Percentiles rank a stretch among this genome's conserved stretches.
Conservation (phyloP, 2,888 invertebrate species). For the Cataglyphis albicans region DNA sequence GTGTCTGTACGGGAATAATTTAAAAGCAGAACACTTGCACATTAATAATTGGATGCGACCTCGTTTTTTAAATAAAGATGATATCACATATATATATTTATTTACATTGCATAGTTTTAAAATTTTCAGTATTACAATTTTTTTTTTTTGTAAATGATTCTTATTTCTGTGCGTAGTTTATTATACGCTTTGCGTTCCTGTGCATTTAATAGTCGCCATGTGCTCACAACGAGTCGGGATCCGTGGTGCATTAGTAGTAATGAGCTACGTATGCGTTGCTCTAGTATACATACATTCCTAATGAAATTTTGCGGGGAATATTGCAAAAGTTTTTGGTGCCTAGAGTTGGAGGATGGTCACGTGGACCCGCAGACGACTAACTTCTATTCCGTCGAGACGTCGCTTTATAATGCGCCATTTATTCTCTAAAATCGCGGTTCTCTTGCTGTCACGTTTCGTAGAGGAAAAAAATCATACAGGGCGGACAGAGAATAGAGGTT, state of each 20-base stretch:
- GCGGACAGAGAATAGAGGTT: constrained; percentile 37
- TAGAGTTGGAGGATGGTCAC: constrained; percentile 48
- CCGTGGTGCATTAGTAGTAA: constrained; percentile 52
- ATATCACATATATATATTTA: background rate
- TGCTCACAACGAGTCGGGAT: background rate
- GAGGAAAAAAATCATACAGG: background rate
- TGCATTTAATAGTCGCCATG: background rate
- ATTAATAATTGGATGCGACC: background rate
- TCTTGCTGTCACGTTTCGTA: constrained; percentile 22
- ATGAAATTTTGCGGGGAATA: constrained; percentile 67
- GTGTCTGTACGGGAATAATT: constrained; percentile 17
- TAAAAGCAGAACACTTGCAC: background rate
- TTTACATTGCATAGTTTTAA: background rate
- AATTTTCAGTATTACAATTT: background rate
- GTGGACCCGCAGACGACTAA: constrained; percentile 17
- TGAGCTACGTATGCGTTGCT: constrained; percentile 54
- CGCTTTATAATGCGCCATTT: constrained; percentile 59
- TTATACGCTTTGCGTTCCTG: background rate
- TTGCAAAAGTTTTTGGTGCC: constrained; percentile 63
- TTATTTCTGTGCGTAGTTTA: background rate
- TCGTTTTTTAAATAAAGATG: constrained; percentile 7
- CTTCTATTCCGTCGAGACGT: constrained; percentile 55
- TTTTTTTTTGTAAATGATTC: background rate
- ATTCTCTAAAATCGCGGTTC: constrained; percentile 48
- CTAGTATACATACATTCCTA: background rate